These are phyloP conservation scores for Tragelaphus imberbis DNA, from an alignment of 2,113 vertebrate species.

Conservation along the genomic window DNA sequence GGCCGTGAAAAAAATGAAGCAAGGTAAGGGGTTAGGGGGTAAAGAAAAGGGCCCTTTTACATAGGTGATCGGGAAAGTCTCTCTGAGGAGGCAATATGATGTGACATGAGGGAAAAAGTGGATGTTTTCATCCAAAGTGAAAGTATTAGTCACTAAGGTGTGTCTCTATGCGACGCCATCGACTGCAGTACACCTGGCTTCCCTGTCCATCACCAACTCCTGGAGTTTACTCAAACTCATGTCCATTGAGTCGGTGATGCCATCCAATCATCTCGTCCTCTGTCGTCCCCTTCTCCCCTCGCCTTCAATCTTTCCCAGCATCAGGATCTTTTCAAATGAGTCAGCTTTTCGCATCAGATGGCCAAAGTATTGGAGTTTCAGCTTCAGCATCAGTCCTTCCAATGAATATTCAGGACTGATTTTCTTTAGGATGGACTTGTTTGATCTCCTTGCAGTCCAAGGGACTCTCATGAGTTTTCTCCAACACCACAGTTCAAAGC, in stretches of 20 bases:
- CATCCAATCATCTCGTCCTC: not conserved
- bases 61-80: not conserved
- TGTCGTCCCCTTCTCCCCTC: not conserved
- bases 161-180: not conserved
- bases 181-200: not conserved
- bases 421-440: not conserved
- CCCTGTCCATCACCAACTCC: not conserved
- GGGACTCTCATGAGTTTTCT: not conserved
- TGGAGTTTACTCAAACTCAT: not conserved
- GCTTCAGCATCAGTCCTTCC: not conserved
- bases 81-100: not conserved
- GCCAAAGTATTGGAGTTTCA: not conserved
- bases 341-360: not conserved
- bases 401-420: not conserved
- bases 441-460: not conserved
- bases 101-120: not conserved
- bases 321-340: not conserved
- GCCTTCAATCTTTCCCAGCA: not conserved
- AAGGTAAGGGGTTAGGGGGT: not conserved
- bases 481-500: not conserved
- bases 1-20: not conserved
- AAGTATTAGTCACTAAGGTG: not conserved
- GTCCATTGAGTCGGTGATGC: not conserved
- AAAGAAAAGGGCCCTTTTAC: not conserved
- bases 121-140: not conserved